A percentile compares a stretch with the other conserved stretches of the same genome.
phyloP scores from a whole-genome alignment of 92 coral and sea anemone genomes.

The Nematostella vectensis region DNA sequence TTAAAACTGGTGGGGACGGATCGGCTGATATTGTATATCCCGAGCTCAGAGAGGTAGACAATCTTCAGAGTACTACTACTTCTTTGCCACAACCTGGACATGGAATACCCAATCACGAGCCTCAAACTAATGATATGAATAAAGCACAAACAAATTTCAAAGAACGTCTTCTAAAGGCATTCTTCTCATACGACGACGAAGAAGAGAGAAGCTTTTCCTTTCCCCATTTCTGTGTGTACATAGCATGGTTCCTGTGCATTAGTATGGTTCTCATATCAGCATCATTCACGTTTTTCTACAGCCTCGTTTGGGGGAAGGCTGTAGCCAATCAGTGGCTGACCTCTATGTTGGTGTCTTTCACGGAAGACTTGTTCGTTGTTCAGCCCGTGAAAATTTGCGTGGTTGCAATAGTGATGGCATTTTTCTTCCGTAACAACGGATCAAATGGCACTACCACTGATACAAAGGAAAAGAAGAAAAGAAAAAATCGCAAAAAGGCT shows the following conservation, averaged over 20 bases:
- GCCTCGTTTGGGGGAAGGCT: conserved; percentile 81
- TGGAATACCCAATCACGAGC: too few species aligned
- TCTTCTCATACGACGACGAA: conserved; percentile 5
- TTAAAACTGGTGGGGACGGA: too few species aligned
- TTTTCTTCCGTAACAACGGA: conserved; percentile 11
- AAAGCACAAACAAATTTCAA: too few species aligned
- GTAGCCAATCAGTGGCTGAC: conserved; percentile 77
- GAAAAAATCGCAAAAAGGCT: background rate
- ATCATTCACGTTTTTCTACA: conserved; percentile 63
- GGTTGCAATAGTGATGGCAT: conserved; percentile 46
- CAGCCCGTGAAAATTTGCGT: conserved; percentile 76
- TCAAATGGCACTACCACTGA: background rate
- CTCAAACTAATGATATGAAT: too few species aligned
- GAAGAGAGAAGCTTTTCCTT: conserved; percentile 10
- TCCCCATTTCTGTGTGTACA: conserved; percentile 50
- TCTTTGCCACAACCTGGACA: too few species aligned
- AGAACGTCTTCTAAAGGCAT: background rate
- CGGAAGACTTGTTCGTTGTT: conserved; percentile 64
- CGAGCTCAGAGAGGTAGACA: too few species aligned
- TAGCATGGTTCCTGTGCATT: conserved; percentile 71
- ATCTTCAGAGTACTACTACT: too few species aligned
- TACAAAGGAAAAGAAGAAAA: background rate
- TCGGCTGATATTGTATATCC: too few species aligned
- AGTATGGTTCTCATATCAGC: conserved; percentile 49
- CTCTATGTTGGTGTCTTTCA: conserved; percentile 69